Percentiles rank a stretch among this genome's conserved stretches.
Conservation (phyloP, 2,797 vertebrate species). For the Manis javanica region DNA sequence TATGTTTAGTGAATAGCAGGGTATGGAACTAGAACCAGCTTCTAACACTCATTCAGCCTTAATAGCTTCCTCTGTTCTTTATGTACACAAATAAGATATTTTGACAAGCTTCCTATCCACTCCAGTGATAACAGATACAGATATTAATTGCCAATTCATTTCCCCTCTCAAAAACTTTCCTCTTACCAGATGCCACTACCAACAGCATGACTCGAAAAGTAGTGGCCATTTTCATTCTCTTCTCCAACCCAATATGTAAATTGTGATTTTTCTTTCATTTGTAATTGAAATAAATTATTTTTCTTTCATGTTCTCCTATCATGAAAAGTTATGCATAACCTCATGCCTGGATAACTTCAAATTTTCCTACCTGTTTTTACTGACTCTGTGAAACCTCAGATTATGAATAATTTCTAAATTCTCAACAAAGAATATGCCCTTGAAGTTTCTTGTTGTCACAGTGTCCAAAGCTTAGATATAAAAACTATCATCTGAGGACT, state of each 20-base stretch:
- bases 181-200: not conserved
- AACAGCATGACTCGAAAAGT: not conserved
- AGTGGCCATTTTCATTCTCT: not conserved
- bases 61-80: not conserved
- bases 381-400: not conserved
- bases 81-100: not conserved
- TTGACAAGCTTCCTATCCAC: not conserved
- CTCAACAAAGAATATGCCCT: not conserved
- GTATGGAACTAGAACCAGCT: not conserved
- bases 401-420: not conserved
- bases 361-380: not conserved
- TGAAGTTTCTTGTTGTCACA: not conserved
- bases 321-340: not conserved
- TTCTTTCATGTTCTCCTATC: not conserved
- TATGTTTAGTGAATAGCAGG: not conserved
- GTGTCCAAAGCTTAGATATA: not conserved
- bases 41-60: not conserved
- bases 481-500: not conserved
- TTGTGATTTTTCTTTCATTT: not conserved
- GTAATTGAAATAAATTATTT: not conserved
- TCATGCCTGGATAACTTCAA: not conserved
- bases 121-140: not conserved
- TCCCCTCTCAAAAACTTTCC: not conserved
- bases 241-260: not conserved
- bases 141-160: not conserved